A percentile compares a stretch with the other conserved stretches of the same genome.
Evolutionary conservation across 2,888 invertebrate genomes (phyloP).

Genomic region (Conomelus anceps): DNA sequence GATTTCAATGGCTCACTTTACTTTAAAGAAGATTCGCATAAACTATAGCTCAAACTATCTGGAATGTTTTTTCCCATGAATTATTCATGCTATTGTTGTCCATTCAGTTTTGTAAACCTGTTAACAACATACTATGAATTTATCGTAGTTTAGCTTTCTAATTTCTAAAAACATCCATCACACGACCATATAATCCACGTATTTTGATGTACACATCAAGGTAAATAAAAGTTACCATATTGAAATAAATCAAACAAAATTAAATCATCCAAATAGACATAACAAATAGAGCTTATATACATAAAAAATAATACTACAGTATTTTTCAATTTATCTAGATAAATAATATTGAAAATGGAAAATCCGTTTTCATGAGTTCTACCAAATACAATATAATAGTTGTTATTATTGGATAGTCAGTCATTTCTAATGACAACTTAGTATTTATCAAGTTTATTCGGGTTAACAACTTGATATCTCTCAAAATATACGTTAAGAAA

Average conservation of each 20-base stretch:
- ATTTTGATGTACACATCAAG: background rate
- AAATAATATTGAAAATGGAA: background rate
- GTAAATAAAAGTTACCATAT: background rate
- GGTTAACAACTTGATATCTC: background rate
- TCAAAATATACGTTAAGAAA: too few relatives aligned
- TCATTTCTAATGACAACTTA: background rate
- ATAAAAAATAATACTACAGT: background rate
- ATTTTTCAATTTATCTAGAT: background rate
- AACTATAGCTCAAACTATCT: background rate
- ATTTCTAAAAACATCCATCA: background rate
- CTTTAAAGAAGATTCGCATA: background rate
- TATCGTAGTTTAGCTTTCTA: background rate
- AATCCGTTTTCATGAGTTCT: background rate
- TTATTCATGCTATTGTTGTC: background rate
- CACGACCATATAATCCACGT: background rate
- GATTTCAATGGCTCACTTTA: background rate
- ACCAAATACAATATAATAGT: background rate
- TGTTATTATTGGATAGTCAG: background rate
- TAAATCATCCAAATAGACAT: background rate
- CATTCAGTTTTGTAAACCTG: background rate
- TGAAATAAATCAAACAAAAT: background rate
- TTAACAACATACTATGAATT: background rate
- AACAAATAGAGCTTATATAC: background rate
- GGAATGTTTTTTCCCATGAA: background rate
- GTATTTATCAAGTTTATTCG: background rate